Evolutionary conservation across 2,113 vertebrate species (phyloP), one percentile per base, ranked within the genome.

Genomic region (Spheniscus mendiculus): DNA sequence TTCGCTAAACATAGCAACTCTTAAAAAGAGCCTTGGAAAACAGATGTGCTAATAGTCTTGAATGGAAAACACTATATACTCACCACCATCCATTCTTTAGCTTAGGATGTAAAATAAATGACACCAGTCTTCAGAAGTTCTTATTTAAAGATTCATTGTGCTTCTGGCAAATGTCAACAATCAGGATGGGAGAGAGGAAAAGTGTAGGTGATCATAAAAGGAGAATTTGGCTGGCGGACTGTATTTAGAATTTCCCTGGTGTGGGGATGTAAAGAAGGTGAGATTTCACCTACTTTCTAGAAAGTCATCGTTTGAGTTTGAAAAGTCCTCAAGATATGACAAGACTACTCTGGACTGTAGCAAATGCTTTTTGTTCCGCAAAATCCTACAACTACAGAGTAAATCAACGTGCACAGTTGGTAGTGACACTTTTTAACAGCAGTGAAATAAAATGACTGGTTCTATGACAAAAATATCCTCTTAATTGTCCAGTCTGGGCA

Each of bases 401-500:
- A 93, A 87, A 96, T 96, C 42, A 93, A 44, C 2, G 22, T 59
- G 84, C 71, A 77, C 76, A 79, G 81, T 97, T 96, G 83, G 84
- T 88, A 94, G 86, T 63, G 36, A 95, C 87, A 95, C 50, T 84
- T 83, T 89, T 97, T 97, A 98, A 97, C 52, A 92, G 58, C 74
- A 86, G 63, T 76, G 87, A 96, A 96, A 97, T 97, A 97, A 97
- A 97, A 90, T 92, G 42, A 72, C 86, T 88, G 76, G 40, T 86
- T 87, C 50, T 61, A 53, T 95, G 95, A 93, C 87, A 96, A 95
- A 97, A 97, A 96, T 97, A 97, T 95, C 92, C 89, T 97, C 95
- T 96, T 98, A 98, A 98, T 97, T 98, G 95, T 98, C 96, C 93
- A 96, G 82, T 92, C 95, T 98, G 97, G 97, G 97, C 97, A 98